phyloP scores from a whole-genome alignment of 2,888 invertebrate genomes.

The Flexamia atlantica region DNA sequence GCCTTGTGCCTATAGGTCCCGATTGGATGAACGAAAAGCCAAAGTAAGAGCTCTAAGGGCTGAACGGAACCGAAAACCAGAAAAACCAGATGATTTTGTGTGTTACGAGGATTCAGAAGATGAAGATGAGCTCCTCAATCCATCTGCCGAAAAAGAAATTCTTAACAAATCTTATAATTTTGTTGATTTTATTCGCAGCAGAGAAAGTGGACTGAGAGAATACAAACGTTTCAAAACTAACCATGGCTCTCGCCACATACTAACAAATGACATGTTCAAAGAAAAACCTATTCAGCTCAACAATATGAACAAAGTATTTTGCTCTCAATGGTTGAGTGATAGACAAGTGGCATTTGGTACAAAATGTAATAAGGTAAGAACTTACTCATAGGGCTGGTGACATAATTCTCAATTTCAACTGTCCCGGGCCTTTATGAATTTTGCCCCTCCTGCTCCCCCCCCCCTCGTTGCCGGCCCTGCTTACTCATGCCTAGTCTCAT shows the following conservation, averaged over 20 bases:
- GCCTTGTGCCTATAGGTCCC: slow-evolving; percentile 84
- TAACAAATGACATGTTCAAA: slow-evolving; percentile 93
- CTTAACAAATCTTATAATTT: slow-evolving; percentile 90
- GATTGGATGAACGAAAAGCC: slow-evolving; percentile 86
- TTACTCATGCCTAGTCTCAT: too few relatives aligned
- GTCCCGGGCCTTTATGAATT: too few relatives aligned
- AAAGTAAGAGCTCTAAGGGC: slow-evolving; percentile 81
- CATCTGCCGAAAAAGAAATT: slow-evolving; percentile 81
- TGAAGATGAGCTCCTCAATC: slow-evolving; percentile 85
- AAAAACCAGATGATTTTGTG: slow-evolving; percentile 94
- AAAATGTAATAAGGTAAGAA: slow-evolving; percentile 94
- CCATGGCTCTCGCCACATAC: slow-evolving; percentile 91
- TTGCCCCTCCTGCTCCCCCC: too few relatives aligned
- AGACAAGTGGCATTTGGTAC: slow-evolving; percentile 97
- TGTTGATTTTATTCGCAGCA: slow-evolving; percentile 89
- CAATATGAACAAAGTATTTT: slow-evolving; percentile 94
- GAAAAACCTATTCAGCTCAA: slow-evolving; percentile 90
- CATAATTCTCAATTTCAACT: too few relatives aligned
- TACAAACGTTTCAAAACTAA: slow-evolving; percentile 85
- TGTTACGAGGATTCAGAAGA: slow-evolving; percentile 93
- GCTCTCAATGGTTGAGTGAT: slow-evolving; percentile 97
- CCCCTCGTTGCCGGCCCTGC: too few relatives aligned
- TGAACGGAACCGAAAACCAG: slow-evolving; percentile 88
- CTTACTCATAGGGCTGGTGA: too few relatives aligned
- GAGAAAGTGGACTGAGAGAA: slow-evolving; percentile 86